These are phyloP conservation scores for Acipenser oxyrinchus DNA, from an alignment of 2,797 vertebrate species.

Conservation along the genomic window DNA sequence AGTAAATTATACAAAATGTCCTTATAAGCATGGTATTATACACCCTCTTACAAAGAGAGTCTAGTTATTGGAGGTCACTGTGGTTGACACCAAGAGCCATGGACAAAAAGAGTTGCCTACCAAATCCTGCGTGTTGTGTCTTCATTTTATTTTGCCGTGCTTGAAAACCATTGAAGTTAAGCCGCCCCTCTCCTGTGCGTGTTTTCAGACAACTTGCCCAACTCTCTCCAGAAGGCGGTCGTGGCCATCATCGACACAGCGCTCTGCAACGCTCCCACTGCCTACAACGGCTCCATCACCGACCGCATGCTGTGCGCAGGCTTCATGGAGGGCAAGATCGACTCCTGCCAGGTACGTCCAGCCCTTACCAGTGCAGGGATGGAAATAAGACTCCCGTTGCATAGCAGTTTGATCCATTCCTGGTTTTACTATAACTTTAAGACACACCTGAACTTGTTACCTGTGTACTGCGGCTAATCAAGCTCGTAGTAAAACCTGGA, in stretches of 20 bases:
- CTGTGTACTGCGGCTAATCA: no score
- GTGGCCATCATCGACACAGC: slow-evolving; percentile 83
- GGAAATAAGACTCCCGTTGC: neutral
- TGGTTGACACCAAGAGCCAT: no score
- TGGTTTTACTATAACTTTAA: no score
- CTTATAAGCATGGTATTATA: no score
- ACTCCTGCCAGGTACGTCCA: slow-evolving; percentile 82
- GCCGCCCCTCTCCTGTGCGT: slow-evolving; percentile 8
- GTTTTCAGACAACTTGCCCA: slow-evolving; percentile 57
- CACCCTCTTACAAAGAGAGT: no score
- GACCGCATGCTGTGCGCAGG: slow-evolving; percentile 89
- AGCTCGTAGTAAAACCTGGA: no score
- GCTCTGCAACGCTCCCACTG: slow-evolving; percentile 67
- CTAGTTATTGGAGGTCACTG: no score
- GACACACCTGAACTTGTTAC: neutral
- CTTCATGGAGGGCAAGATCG: slow-evolving; percentile 81
- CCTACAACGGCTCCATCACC: slow-evolving; percentile 79
- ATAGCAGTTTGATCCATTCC: neutral
- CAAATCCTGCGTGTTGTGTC: neutral
- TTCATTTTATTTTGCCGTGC: neutral
- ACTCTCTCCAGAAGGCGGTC: slow-evolving; percentile 73
- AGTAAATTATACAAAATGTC: no score
- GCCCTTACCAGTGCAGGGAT: slow-evolving; percentile 11
- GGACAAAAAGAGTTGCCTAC: neutral
- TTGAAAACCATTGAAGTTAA: no score